Base-by-base conservation (phyloP, 2,888 invertebrate genomes). In the Lepas anatifera region DNA sequence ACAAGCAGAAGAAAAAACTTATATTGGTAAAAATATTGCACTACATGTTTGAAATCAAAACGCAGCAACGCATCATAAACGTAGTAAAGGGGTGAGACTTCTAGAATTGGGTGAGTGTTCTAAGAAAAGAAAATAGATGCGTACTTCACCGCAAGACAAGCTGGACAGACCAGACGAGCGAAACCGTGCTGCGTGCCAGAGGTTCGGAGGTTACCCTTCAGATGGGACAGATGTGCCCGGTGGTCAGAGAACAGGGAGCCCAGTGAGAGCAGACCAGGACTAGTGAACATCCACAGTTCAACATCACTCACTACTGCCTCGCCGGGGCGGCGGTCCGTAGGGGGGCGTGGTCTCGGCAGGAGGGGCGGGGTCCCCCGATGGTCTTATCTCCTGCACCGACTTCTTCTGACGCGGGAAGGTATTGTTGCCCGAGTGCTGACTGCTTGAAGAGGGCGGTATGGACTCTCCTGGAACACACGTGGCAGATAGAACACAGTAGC, bases 381-480 rank as follows among this genome's bases (percentile, higher is more conserved):
- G 25, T 10, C 25, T n/a, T 8, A 25, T 25, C 48, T 48, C 48
- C 48, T 48, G 48, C 1, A 10, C 7, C 27, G 27, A 8, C 50
- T 50, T 50, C 35, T 58, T 58, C 58, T 58, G 58, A 22, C 58
- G 58, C 32, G 58, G 58, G 22, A 58, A 35, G 6, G 58, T 58
- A 35, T 22, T 58, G 58, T 35, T 35, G 48, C 25, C 48, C 0
- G 18, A 1, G 8, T 13, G 18, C 25, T n/a, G 25, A 7, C 48
- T 18, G 48, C 7, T 25, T 11, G 48, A 4, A 0, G 8, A 4
- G 25, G 48, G 25, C 48, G 48, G n/a, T 25, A 8, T 18, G 8
- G 48, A 8, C 25, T 25, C 48, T 6, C 8, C 48, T 48, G 48
- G 6, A n/a, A 25, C 48, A 18, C 18, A 48, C n/a, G n/a, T n/a